These are phyloP conservation scores for Enteromius unitaeniatus DNA, from an alignment of 2,797 vertebrate genomes.

Conservation along the genomic window DNA sequence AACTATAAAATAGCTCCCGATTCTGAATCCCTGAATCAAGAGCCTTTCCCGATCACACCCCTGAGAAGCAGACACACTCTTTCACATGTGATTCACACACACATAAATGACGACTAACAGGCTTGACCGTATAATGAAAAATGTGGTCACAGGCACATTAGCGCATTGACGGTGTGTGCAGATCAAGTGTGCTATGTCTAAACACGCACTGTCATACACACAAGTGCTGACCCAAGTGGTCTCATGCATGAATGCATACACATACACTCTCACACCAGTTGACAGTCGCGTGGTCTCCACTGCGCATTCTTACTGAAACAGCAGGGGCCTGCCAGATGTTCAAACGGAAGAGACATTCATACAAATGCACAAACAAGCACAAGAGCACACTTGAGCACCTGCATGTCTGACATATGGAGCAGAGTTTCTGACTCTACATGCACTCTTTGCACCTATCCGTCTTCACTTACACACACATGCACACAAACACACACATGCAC, in stretches of 20 bases:
- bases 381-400: constrained; percentile 35
- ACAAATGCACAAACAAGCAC: constrained; percentile 1
- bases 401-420: constrained; percentile 16
- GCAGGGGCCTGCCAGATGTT: constrained; percentile 44
- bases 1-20: not conserved
- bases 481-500: constrained; percentile 36
- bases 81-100: not conserved
- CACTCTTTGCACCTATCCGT: constrained; percentile 31
- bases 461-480: constrained; percentile 14
- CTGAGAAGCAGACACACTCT: not conserved
- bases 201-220: not conserved
- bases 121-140: constrained; percentile 6
- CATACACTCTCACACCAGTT: constrained; percentile 40
- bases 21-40: too few species aligned
- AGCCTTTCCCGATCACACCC: too few species aligned
- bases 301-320: constrained; percentile 1
- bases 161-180: constrained; percentile 3
- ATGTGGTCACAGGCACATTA: constrained; percentile 24
- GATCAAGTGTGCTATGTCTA: constrained; percentile 23
- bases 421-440: constrained; percentile 22
- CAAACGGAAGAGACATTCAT: constrained; percentile 6
- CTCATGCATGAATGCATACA: constrained; percentile 32
- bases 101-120: constrained; percentile 8
- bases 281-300: constrained; percentile 4
- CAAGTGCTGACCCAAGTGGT: constrained; percentile 17